These are phyloP conservation scores for Notolepis coatsorum DNA, from an alignment of 2,797 vertebrate genomes.

Conservation along the genomic window DNA sequence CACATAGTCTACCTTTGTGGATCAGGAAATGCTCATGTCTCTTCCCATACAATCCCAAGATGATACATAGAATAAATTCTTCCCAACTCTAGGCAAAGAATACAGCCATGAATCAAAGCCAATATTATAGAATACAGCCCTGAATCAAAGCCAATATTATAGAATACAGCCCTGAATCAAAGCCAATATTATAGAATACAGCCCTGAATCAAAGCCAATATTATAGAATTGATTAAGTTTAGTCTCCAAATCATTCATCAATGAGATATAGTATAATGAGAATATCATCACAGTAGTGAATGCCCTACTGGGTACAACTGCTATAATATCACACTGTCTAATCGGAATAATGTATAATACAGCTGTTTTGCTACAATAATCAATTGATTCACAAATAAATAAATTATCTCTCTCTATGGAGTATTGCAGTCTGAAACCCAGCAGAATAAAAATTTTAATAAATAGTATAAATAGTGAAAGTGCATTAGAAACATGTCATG, in stretches of 20 bases:
- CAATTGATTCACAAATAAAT: constrained; percentile 22
- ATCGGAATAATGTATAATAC: not conserved
- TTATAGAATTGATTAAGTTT: not conserved
- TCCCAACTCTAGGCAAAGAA: no score
- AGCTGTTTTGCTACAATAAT: not conserved
- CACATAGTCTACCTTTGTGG: no score
- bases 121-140: no score
- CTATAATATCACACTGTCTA: not conserved
- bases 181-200: not conserved
- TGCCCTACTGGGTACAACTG: not conserved
- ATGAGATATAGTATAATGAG: no score
- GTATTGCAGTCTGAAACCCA: not conserved
- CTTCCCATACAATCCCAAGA: no score
- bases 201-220: not conserved
- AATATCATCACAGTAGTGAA: no score
- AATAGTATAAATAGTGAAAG: not conserved
- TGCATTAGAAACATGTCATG: not conserved
- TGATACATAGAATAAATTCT: no score
- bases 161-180: not conserved
- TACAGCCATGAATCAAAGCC: no score
- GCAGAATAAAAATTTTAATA: not conserved
- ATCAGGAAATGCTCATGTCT: no score
- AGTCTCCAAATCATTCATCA: not conserved
- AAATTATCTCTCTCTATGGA: not conserved
- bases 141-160: no score